Conservation (phyloP, 2,797 vertebrate species). For the Poecile montanus region DNA sequence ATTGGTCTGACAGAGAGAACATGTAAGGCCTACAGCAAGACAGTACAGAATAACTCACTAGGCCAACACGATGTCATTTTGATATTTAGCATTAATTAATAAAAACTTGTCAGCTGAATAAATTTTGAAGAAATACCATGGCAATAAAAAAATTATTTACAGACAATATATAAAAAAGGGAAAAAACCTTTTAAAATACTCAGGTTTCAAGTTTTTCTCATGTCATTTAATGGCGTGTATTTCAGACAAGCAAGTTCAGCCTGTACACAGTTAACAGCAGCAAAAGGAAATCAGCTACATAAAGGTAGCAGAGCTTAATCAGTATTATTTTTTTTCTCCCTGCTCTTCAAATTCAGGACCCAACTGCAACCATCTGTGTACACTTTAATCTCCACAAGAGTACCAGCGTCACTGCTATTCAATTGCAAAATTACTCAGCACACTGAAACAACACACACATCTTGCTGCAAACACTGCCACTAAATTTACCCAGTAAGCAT, state of each 20-base stretch:
- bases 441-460: neutral
- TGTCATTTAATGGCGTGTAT: neutral
- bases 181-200: neutral
- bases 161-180: neutral
- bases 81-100: neutral
- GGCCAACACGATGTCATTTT: neutral
- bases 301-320: neutral
- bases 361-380: constrained; percentile 1
- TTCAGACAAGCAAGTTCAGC: neutral
- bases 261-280: neutral
- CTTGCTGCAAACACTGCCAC: neutral
- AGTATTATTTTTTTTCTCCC: neutral
- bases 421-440: constrained; percentile 1
- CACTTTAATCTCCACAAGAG: neutral
- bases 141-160: neutral
- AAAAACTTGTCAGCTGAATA: neutral
- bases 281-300: neutral
- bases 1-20: neutral
- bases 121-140: neutral
- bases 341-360: constrained; percentile 1
- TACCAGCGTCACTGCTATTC: neutral
- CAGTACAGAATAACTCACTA: neutral
- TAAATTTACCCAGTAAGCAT: neutral
- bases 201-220: neutral
- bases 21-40: neutral